phyloP scores from a whole-genome alignment of 1,140 invertebrate species.

The Papilio polytes region DNA sequence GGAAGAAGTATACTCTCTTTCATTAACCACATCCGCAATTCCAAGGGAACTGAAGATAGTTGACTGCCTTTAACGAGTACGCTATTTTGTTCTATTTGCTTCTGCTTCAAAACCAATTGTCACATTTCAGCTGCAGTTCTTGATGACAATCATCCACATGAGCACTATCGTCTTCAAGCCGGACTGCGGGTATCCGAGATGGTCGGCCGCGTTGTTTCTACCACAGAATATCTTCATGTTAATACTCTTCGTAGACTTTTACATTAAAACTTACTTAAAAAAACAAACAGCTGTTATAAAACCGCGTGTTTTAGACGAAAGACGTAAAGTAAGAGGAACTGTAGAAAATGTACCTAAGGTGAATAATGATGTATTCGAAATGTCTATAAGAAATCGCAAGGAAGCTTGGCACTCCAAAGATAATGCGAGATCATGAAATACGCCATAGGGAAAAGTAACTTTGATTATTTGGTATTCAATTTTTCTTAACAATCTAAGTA shows the following conservation, averaged over 20 bases:
- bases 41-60: no score
- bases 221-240: slow-evolving; percentile 91
- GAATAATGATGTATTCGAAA: neutral
- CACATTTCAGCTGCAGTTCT: slow-evolving; percentile 88
- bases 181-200: slow-evolving; percentile 90
- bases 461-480: no score
- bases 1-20: no score
- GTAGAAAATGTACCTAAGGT: neutral
- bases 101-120: neutral
- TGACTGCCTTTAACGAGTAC: no score
- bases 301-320: slow-evolving; percentile 37
- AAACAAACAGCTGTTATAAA: slow-evolving; percentile 61
- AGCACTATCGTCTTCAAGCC: slow-evolving; percentile 86
- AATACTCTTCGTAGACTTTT: slow-evolving; percentile 93
- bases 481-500: neutral
- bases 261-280: slow-evolving; percentile 90
- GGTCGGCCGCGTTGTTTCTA: slow-evolving; percentile 85
- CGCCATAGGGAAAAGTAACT: neutral
- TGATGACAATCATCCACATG: slow-evolving; percentile 88
- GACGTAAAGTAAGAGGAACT: slow-evolving; percentile 15
- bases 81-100: no score
- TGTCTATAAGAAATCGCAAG: neutral
- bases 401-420: neutral
- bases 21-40: no score
- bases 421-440: neutral